Percentiles rank a stretch among this genome's conserved stretches.
phyloP scores from a whole-genome alignment of 2,113 vertebrate genomes.

The Bettongia penicillata region DNA sequence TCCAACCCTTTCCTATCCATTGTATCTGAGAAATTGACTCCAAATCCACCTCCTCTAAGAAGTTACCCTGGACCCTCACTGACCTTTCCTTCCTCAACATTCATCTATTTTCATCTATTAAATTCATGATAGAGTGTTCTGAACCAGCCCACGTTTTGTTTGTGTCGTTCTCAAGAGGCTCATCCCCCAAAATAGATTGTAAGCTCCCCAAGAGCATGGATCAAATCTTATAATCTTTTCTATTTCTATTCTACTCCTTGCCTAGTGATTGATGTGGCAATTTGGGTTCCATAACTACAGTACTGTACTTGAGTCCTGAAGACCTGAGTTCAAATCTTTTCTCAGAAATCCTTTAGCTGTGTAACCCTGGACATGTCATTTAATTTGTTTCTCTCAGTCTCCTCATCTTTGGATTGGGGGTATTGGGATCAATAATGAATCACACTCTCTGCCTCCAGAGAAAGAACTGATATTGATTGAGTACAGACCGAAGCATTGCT shows the following conservation, averaged over 20 bases:
- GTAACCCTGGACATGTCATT: not conserved
- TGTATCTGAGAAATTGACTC: not conserved
- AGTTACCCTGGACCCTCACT: not conserved
- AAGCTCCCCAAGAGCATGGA: not conserved
- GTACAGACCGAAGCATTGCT: too few species aligned
- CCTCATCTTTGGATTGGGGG: not conserved
- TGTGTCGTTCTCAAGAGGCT: not conserved
- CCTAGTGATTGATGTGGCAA: not conserved
- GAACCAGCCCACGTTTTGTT: not conserved
- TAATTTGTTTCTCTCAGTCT: not conserved
- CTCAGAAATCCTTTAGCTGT: not conserved
- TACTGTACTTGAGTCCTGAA: not conserved
- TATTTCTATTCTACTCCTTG: not conserved
- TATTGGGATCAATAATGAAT: too few species aligned
- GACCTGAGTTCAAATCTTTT: not conserved
- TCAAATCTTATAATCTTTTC: not conserved
- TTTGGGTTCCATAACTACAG: not conserved
- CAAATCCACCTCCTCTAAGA: not conserved
- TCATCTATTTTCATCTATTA: not conserved
- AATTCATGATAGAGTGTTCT: not conserved
- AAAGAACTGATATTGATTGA: too few species aligned
- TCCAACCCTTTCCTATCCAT: not conserved
- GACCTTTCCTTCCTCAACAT: not conserved
- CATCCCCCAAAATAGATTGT: not conserved
- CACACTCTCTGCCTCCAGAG: too few species aligned